Evolutionary conservation across 1,140 invertebrate species (phyloP), one percentile per base, ranked within the genome.

Genomic region (Pachyrhynchus sulphureomaculatus): DNA sequence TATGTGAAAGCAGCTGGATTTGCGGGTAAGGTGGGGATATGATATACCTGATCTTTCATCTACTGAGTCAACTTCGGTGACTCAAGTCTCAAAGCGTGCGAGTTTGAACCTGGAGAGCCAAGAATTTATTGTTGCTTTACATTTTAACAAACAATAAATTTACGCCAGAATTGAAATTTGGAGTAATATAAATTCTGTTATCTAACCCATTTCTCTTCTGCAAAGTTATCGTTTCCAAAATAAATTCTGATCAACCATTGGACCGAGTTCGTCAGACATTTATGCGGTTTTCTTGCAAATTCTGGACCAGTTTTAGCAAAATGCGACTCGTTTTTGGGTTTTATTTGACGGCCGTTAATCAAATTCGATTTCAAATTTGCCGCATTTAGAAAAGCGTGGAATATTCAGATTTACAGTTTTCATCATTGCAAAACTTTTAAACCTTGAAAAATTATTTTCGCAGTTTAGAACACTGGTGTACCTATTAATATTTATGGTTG

Each of bases 261-360:
- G 21, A 48, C 29, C 45, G 24, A 34, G 45, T 48, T 48, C 45
- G 45, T 21, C 45, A 48, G 45, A 48, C 45, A 48, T 18, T 48
- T 48, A 48, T 48, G 45, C 21, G 24, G 45, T 48, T 48, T 48
- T 48, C 45, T 48, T 48, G 45, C 45, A 48, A 48, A 48, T 48
- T 10, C n/a, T 9, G 45, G 13, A 48, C 29, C 45, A 24, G 45
- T 29, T 48, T 48, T 21, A 18, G 45, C 23, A 48, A 48, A 48
- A 17, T 34, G 45, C 23, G 24, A 48, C 24, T 20, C 45, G 24
- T 32, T 48, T n/a, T 29, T 12, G 17, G 12, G 45, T 48, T 48
- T 32, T 34, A 34, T 29, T 34, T 48, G 24, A 17, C 20, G 8
- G 21, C 18, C 45, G 45, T 48, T 48, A 48, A 48, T 48, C 45